phyloP scores from a whole-genome alignment of 2,888 invertebrate genomes.

The Fragum whitleyi region DNA sequence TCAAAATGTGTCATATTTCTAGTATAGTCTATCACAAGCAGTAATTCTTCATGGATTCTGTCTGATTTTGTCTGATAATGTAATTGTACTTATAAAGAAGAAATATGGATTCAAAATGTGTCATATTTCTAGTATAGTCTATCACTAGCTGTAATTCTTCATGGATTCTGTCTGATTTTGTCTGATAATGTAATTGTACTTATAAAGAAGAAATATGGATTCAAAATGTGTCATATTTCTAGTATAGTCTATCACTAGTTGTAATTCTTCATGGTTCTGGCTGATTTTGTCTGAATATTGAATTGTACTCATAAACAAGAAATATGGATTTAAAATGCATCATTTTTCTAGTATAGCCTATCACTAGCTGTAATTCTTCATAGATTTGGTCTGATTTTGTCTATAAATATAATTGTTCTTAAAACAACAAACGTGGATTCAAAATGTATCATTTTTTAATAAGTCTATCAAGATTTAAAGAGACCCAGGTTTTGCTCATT shows the following conservation, averaged over 20 bases:
- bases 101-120: conserved; percentile 52
- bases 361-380: too few species aligned
- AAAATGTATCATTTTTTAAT: conserved; percentile 78
- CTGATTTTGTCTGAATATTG: conserved; percentile 70
- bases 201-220: too few species aligned
- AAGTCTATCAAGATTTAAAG: conserved; percentile 75
- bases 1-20: conserved; percentile 77
- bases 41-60: conserved; percentile 71
- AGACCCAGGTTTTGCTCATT: too few species aligned
- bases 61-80: conserved; percentile 68
- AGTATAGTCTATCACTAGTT: conserved; percentile 75
- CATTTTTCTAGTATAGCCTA: too few species aligned
- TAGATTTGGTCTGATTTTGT: too few species aligned
- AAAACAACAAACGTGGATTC: too few species aligned
- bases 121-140: conserved; percentile 76
- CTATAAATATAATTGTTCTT: too few species aligned
- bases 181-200: too few species aligned
- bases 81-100: too few species aligned
- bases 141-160: conserved; percentile 72
- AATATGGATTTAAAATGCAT: too few species aligned
- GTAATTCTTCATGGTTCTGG: conserved; percentile 70
- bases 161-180: conserved; percentile 68
- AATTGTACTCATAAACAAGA: too few species aligned
- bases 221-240: conserved; percentile 77
- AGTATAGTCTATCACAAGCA: conserved; percentile 75